phyloP scores from a whole-genome alignment of 92 coral and sea anemone species.

The Chrysogorgia sp. region DNA sequence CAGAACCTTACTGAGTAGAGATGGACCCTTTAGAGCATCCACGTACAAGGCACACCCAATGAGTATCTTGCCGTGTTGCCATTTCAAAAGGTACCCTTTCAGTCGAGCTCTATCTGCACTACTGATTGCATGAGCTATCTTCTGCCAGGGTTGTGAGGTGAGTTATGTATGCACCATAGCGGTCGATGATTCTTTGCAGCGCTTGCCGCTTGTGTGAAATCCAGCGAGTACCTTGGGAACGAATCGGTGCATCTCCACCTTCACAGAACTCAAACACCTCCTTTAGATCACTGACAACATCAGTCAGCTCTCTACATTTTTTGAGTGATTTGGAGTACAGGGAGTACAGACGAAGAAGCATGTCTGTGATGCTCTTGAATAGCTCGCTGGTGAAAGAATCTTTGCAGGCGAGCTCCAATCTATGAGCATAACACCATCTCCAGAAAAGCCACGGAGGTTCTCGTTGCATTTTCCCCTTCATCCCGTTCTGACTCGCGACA shows the following conservation, averaged over 20 bases:
- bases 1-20: slow-evolving; percentile 27
- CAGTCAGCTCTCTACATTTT: slow-evolving; percentile 19
- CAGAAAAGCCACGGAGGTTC: no score
- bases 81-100: slow-evolving; percentile 24
- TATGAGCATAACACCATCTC: no score
- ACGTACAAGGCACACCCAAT: slow-evolving; percentile 33
- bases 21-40: slow-evolving; percentile 20
- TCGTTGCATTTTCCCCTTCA: no score
- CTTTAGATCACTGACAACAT: slow-evolving; percentile 29
- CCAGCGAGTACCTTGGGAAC: slow-evolving; percentile 29
- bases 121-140: slow-evolving; percentile 4
- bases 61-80: slow-evolving; percentile 13
- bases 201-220: slow-evolving; percentile 35
- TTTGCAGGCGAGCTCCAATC: slow-evolving; percentile 18
- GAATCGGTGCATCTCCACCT: slow-evolving; percentile 22
- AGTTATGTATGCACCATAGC: slow-evolving; percentile 21
- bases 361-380: slow-evolving; percentile 1
- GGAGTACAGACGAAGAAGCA: slow-evolving; percentile 12
- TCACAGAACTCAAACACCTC: slow-evolving; percentile 26
- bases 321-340: slow-evolving; percentile 24
- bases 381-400: slow-evolving; percentile 5
- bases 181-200: slow-evolving; percentile 18
- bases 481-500: no score
- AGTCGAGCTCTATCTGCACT: slow-evolving; percentile 24
- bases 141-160: slow-evolving; percentile 6